Evolutionary conservation across 2,113 vertebrate genomes (phyloP).

Genomic region (Callorhinus ursinus): DNA sequence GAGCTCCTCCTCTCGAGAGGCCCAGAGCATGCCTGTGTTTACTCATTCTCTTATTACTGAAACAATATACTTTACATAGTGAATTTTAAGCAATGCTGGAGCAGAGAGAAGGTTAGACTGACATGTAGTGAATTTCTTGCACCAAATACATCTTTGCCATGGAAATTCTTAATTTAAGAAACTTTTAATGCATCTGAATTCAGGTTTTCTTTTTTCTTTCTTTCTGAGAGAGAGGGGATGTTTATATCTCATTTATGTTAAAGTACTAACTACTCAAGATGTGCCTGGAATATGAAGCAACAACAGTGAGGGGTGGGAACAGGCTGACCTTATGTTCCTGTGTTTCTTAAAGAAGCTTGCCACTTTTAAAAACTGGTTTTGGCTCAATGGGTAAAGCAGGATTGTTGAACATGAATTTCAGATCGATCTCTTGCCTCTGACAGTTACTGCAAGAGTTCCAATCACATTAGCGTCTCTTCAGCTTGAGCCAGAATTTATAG

Average conservation of each 20-base stretch:
- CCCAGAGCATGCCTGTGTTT: not conserved
- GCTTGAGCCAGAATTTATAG: slow-evolving; percentile 65
- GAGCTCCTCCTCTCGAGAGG: not conserved
- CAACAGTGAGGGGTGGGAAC: not conserved
- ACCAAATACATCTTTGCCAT: slow-evolving; percentile 52
- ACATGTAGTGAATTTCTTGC: slow-evolving; percentile 58
- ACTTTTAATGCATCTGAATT: slow-evolving; percentile 28
- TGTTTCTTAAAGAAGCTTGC: slow-evolving; percentile 52
- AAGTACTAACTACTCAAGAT: slow-evolving; percentile 7
- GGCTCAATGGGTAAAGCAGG: slow-evolving; percentile 46
- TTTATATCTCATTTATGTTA: slow-evolving; percentile 41
- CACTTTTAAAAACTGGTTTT: slow-evolving; percentile 36
- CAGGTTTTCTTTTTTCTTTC: not conserved
- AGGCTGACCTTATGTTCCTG: not conserved
- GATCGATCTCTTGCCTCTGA: slow-evolving; percentile 65
- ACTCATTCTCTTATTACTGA: slow-evolving; percentile 51
- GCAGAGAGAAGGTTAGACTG: slow-evolving; percentile 66
- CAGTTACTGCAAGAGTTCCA: slow-evolving; percentile 66
- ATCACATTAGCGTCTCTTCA: slow-evolving; percentile 63
- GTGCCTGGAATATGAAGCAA: slow-evolving; percentile 50
- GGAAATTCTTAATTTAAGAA: slow-evolving; percentile 51
- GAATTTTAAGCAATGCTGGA: slow-evolving; percentile 69
- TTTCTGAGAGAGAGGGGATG: not conserved
- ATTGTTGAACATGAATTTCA: slow-evolving; percentile 70
- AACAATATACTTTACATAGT: slow-evolving; percentile 55